Conservation (phyloP, 2,888 invertebrate species). For the Orthonevra nobilis region DNA sequence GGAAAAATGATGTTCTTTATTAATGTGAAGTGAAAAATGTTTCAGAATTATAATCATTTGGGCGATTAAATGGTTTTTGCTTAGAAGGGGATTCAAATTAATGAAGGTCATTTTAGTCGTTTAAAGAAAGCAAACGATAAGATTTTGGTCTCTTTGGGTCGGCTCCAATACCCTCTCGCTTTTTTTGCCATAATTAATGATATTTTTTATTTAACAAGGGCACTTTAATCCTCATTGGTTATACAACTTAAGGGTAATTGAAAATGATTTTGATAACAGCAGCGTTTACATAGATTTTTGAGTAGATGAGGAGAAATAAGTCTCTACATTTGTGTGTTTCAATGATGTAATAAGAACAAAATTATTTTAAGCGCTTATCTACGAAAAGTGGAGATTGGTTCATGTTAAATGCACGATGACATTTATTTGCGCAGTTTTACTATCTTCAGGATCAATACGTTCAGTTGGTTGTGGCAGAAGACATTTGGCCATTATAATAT, state of each 20-base stretch:
- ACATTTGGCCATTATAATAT: no score
- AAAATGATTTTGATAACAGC: slow-evolving; percentile 23
- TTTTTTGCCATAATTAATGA: slow-evolving; percentile 51
- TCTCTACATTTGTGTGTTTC: no score
- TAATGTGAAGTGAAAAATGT: slow-evolving; percentile 35
- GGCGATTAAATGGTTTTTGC: slow-evolving; percentile 42
- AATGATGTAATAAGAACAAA: no score
- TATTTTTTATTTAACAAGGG: slow-evolving; percentile 33
- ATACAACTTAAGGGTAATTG: slow-evolving; percentile 19
- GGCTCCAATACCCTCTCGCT: slow-evolving; percentile 4
- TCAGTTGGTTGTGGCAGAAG: no score
- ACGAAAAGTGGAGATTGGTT: no score
- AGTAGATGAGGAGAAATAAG: slow-evolving; percentile 10
- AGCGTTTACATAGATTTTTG: slow-evolving; percentile 29
- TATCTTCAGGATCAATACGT: no score
- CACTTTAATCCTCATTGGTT: slow-evolving; percentile 51
- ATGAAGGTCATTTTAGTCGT: slow-evolving; percentile 35
- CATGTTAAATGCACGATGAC: no score
- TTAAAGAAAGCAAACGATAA: slow-evolving; percentile 16
- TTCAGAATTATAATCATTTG: slow-evolving; percentile 50
- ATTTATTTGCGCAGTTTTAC: no score
- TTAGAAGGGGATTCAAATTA: slow-evolving; percentile 33
- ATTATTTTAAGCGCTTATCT: no score
- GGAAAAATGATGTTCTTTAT: slow-evolving; percentile 12
- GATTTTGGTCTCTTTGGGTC: slow-evolving; percentile 10